A percentile compares a stretch with the other conserved stretches of the same genome.
Evolutionary conservation across 1,140 invertebrate species (phyloP).

Genomic region (Apis cerana): DNA sequence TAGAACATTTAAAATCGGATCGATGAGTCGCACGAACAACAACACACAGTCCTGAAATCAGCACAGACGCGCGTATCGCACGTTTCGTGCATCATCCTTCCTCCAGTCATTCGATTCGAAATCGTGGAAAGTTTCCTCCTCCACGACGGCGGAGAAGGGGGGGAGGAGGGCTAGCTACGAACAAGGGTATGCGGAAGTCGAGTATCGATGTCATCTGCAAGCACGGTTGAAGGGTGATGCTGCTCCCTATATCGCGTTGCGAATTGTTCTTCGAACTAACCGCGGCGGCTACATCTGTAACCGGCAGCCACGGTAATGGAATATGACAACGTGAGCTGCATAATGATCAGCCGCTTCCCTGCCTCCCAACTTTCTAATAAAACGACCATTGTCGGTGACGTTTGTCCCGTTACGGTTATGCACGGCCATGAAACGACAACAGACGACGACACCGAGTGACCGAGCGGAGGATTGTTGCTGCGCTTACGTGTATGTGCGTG

Average conservation of each 20-base stretch:
- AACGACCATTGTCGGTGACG: conserved; percentile 74
- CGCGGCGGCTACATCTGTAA: conserved; percentile 70
- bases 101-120: background rate
- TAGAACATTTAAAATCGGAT: too few species aligned
- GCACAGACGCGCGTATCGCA: background rate
- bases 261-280: conserved; percentile 74
- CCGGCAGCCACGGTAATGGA: conserved; percentile 75
- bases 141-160: conserved; percentile 1
- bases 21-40: too few species aligned
- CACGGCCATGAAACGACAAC: background rate
- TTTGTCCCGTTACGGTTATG: conserved; percentile 50
- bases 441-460: background rate
- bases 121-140: conserved; percentile 19
- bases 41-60: too few species aligned
- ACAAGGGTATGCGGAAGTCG: conserved; percentile 55
- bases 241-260: conserved; percentile 67
- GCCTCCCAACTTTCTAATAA: conserved; percentile 69
- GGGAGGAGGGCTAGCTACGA: background rate
- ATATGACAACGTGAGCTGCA: conserved; percentile 75
- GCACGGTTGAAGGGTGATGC: conserved; percentile 71
- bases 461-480: background rate
- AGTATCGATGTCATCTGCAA: conserved; percentile 76
- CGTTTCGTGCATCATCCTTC: conserved; percentile 3
- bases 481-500: too few species aligned
- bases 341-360: conserved; percentile 74